phyloP scores from a whole-genome alignment of 1,140 invertebrate genomes.

The Cydia amplana region DNA sequence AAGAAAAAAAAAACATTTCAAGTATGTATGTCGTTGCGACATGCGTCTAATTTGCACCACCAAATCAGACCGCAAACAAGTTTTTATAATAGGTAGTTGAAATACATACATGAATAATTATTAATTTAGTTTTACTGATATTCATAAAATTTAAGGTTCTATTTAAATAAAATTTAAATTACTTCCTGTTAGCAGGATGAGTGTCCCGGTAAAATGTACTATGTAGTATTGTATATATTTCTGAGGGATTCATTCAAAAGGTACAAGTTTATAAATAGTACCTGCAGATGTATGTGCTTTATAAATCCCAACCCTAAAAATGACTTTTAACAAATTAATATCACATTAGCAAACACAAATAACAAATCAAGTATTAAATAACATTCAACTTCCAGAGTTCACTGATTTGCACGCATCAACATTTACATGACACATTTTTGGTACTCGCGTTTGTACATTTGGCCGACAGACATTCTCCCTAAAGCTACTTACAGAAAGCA shows the following conservation, averaged over 20 bases:
- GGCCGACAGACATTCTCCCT: slow-evolving; percentile 19
- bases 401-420: slow-evolving; percentile 23
- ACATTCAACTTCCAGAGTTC: slow-evolving; percentile 20
- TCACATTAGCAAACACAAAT: slow-evolving; percentile 28
- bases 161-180: not conserved
- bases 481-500: slow-evolving; percentile 21
- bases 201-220: not conserved
- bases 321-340: slow-evolving; percentile 30
- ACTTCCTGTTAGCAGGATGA: not conserved
- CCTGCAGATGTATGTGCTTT: not conserved
- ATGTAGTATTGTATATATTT: not conserved
- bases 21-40: not conserved
- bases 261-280: not conserved
- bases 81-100: not conserved
- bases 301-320: slow-evolving; percentile 13
- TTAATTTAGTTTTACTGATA: not conserved
- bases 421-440: slow-evolving; percentile 32
- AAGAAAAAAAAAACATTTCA: too few species aligned
- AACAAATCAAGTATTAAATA: slow-evolving; percentile 22
- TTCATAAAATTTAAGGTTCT: not conserved
- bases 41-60: too few species aligned
- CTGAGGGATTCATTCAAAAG: not conserved
- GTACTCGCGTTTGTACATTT: slow-evolving; percentile 32
- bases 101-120: too few species aligned
- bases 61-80: not conserved